phyloP scores from a whole-genome alignment of 1,140 invertebrate genomes.

The Lysiphlebus fabarum region DNA sequence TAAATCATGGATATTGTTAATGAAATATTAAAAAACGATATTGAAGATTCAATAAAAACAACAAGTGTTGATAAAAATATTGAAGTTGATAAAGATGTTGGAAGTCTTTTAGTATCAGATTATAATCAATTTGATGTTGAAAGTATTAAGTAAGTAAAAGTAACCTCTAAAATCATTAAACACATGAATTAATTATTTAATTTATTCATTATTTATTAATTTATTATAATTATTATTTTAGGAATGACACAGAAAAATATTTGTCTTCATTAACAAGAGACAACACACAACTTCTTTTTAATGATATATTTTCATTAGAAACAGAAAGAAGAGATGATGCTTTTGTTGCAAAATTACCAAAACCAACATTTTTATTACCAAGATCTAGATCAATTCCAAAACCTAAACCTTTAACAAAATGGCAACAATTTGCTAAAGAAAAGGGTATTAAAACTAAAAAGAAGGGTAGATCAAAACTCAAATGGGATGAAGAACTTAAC shows the following conservation, averaged over 20 bases:
- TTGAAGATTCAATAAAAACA: too few species aligned
- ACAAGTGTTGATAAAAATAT: conserved; percentile 29
- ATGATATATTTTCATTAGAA: conserved; percentile 83
- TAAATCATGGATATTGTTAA: too few species aligned
- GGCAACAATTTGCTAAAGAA: conserved; percentile 90
- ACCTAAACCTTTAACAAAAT: conserved; percentile 83
- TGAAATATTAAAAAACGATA: too few species aligned
- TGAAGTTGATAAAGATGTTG: conserved; percentile 10
- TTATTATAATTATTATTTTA: conserved; percentile 38
- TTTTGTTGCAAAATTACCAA: conserved; percentile 76
- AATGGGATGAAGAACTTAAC: conserved; percentile 85
- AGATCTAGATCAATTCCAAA: conserved; percentile 85
- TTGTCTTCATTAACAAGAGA: conserved; percentile 72
- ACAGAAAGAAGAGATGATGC: conserved; percentile 74
- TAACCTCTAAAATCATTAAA: conserved; percentile 17
- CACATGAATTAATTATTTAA: conserved; percentile 6
- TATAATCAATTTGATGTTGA: conserved; percentile 26
- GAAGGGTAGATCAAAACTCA: conserved; percentile 72
- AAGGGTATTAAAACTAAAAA: conserved; percentile 92
- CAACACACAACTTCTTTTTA: conserved; percentile 83
- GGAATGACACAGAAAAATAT: conserved; percentile 65
- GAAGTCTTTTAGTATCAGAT: conserved; percentile 26
- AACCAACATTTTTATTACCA: conserved; percentile 71
- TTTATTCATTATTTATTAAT: conserved; percentile 4
- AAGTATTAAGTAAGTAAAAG: conserved; percentile 58